Evolutionary conservation across 2,888 invertebrate genomes (phyloP), one percentile per base, ranked within the genome.

Genomic region (Himalopsyche tibetana): DNA sequence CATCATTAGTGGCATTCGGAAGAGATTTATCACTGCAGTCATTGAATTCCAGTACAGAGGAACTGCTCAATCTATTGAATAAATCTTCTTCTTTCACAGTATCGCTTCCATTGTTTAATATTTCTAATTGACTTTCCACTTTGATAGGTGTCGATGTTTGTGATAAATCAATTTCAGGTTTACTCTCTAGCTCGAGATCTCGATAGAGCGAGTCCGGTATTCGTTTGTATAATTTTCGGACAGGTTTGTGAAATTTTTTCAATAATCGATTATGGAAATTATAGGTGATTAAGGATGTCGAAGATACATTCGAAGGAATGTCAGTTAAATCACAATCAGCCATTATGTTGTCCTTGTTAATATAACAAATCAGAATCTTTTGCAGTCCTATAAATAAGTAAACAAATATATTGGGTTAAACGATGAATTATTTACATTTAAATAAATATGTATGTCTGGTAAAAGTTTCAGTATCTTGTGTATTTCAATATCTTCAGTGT

Each of bases 231-330:
- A 38, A 36, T 12, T 74, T 28, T 74, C 74, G 74, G 15, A 74
- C 74, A 12, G 74, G 74, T 74, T 74, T 74, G 15, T 74, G 74
- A 74, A 74, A 74, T 36, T 74, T 19, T 36, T 74, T 74, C 15
- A 74, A 74, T 74, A 74, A 74, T 38, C 74, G 9, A 36, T 36
- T 74, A 36, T 74, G 74, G 15, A 74, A 74, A 74, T 74, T 74
- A 11, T 74, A 74, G 5, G 74, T 74, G 15, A 74, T 36, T 38
- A 74, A 74, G 12, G 74, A 12, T 74, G 28, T 36, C 38, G 74
- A 74, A 19, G 74, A 74, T 38, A 74, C 36, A 36, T 74, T 36
- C 5, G 36, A 15, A 36, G 74, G 74, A 74, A 36, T 36, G 8
- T 74, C 74, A 74, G 38, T 74, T 12, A 36, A 74, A 36, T 74